These are phyloP conservation scores for Kryptolebias marmoratus DNA, from an alignment of 2,113 vertebrate genomes.

Conservation along the genomic window DNA sequence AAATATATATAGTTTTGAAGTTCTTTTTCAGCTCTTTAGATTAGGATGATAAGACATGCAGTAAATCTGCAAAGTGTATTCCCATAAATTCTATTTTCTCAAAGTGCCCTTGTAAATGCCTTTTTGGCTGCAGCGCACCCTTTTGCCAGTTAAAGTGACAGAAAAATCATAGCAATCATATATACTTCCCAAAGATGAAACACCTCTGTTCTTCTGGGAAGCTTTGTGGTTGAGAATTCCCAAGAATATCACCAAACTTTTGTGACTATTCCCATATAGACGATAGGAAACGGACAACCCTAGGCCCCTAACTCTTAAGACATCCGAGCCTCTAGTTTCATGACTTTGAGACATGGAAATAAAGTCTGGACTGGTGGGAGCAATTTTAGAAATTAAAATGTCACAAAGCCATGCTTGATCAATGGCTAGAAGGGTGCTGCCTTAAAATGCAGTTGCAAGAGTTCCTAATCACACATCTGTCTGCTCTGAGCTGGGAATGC, in stretches of 20 bases:
- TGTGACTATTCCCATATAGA: constrained; percentile 22
- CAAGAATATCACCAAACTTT: constrained; percentile 42
- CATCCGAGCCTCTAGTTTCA: constrained; percentile 33
- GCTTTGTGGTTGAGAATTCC: constrained; percentile 46
- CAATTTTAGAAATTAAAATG: constrained; percentile 27
- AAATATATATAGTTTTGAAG: constrained; percentile 56
- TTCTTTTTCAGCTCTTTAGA: constrained; percentile 55
- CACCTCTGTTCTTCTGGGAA: constrained; percentile 52
- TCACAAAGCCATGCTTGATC: constrained; percentile 1
- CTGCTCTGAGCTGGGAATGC: not conserved
- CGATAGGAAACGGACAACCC: constrained; percentile 11
- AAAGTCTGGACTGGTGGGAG: not conserved
- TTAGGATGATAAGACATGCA: constrained; percentile 67
- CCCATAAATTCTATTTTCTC: constrained; percentile 64
- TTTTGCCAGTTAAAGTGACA: constrained; percentile 16
- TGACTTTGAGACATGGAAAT: constrained; percentile 8
- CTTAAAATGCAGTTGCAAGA: not conserved
- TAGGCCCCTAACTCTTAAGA: not conserved
- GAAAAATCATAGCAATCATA: constrained; percentile 25
- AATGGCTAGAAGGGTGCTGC: not conserved
- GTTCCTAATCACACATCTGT: not conserved
- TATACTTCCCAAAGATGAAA: constrained; percentile 47
- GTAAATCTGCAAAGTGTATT: constrained; percentile 67
- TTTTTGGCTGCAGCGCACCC: constrained; percentile 24
- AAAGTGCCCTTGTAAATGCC: constrained; percentile 56